Conservation (phyloP, 1,140 invertebrate genomes). For the Ostrea denselamellosa region DNA sequence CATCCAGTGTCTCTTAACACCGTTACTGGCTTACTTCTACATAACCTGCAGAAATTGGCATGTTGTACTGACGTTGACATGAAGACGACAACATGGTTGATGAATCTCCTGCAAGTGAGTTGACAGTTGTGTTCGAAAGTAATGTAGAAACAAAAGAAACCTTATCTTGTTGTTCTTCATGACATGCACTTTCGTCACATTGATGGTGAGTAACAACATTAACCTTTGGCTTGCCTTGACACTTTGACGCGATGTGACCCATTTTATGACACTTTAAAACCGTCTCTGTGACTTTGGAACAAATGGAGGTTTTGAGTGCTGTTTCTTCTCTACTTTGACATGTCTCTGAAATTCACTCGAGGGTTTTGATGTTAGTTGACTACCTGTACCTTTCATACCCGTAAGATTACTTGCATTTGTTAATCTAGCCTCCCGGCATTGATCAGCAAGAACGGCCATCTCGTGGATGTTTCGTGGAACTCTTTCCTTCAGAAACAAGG, state of each 20-base stretch:
- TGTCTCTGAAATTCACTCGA: constrained; percentile 51
- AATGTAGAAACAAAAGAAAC: constrained; percentile 1
- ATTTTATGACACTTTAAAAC: not conserved
- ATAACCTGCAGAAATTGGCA: no score
- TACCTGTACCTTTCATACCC: no score
- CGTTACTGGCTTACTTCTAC: no score
- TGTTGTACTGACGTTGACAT: not conserved
- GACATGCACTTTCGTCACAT: no score
- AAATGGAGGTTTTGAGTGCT: not conserved
- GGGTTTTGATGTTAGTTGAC: no score
- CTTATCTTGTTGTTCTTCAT: not conserved
- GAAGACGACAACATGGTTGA: not conserved
- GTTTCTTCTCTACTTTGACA: constrained; percentile 25
- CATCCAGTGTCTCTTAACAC: no score
- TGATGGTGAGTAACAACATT: not conserved
- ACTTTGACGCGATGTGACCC: not conserved
- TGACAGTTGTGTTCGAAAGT: not conserved
- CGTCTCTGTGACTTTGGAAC: not conserved
- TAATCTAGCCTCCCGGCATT: no score
- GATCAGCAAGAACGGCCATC: no score
- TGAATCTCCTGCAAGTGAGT: no score
- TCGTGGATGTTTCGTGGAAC: no score
- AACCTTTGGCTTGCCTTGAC: not conserved
- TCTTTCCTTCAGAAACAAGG: no score
- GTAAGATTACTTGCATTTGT: no score